Percentiles rank a stretch among this genome's conserved stretches.
Evolutionary conservation across 2,113 vertebrate species (phyloP).

Genomic region (Menura novaehollandiae): DNA sequence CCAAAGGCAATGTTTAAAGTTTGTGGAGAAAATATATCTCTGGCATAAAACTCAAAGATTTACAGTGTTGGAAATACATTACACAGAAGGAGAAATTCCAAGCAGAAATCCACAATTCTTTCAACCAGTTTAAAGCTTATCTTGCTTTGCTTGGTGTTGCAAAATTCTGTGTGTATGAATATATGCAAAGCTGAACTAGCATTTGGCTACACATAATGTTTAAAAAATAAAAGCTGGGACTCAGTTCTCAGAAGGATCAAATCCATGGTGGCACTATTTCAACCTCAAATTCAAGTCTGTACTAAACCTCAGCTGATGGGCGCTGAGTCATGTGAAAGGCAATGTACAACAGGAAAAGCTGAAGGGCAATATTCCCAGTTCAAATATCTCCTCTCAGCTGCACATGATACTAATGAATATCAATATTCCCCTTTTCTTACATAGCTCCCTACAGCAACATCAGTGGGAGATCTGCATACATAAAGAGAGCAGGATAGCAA

Average conservation of each 20-base stretch:
- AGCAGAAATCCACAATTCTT: not conserved
- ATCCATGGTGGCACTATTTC: not conserved
- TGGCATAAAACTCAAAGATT: slow-evolving; percentile 2
- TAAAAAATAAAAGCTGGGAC: not conserved
- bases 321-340: not conserved
- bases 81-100: not conserved
- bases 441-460: slow-evolving; percentile 16
- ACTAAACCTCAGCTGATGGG: not conserved
- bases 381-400: not conserved
- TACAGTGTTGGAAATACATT: not conserved
- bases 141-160: not conserved
- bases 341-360: not conserved
- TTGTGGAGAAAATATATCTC: slow-evolving; percentile 1
- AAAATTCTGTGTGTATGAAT: not conserved
- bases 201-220: not conserved
- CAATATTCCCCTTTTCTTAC: not conserved
- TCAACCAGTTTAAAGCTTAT: slow-evolving; percentile 4
- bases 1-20: not conserved
- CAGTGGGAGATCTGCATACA: not conserved
- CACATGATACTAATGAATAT: not conserved
- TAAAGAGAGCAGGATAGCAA: not conserved
- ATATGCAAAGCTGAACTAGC: not conserved
- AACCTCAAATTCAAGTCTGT: not conserved
- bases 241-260: not conserved
- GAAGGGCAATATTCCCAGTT: slow-evolving; percentile 12